Percentiles rank a stretch among this genome's conserved stretches.
phyloP scores from a whole-genome alignment of 2,888 invertebrate species.

The Bibio marci region DNA sequence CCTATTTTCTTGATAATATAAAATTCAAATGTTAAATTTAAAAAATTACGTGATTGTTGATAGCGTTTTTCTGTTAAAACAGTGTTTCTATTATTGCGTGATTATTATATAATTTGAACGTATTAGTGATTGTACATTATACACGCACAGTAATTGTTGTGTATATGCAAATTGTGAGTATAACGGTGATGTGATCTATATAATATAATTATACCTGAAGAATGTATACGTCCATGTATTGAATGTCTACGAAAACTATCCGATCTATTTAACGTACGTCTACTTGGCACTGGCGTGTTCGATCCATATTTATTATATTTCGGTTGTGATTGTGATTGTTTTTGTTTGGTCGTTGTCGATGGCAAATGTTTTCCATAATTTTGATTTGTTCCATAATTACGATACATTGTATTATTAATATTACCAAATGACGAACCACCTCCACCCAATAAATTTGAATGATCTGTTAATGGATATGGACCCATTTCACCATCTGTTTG shows the following conservation, averaged over 20 bases:
- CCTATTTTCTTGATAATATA: too few species aligned
- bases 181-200: too few species aligned
- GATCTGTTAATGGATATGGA: constrained; percentile 29
- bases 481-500: constrained; percentile 31
- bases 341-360: background rate
- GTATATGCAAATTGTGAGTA: too few species aligned
- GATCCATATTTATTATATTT: constrained; percentile 2
- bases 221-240: constrained; percentile 30
- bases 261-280: constrained; percentile 9
- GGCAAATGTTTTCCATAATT: background rate
- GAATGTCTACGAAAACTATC: constrained; percentile 30
- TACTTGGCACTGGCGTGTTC: constrained; percentile 9
- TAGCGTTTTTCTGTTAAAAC: too few species aligned
- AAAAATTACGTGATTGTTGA: too few species aligned
- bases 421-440: constrained; percentile 20
- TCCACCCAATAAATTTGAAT: constrained; percentile 29
- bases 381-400: constrained; percentile 24
- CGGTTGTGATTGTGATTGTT: background rate
- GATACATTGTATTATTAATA: constrained; percentile 22
- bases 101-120: too few species aligned
- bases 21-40: too few species aligned
- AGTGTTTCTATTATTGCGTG: too few species aligned
- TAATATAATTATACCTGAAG: constrained; percentile 12
- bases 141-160: too few species aligned
- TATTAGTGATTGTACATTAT: too few species aligned